Conservation (phyloP, 2,888 invertebrate species). For the Tenthredo distinguenda region DNA sequence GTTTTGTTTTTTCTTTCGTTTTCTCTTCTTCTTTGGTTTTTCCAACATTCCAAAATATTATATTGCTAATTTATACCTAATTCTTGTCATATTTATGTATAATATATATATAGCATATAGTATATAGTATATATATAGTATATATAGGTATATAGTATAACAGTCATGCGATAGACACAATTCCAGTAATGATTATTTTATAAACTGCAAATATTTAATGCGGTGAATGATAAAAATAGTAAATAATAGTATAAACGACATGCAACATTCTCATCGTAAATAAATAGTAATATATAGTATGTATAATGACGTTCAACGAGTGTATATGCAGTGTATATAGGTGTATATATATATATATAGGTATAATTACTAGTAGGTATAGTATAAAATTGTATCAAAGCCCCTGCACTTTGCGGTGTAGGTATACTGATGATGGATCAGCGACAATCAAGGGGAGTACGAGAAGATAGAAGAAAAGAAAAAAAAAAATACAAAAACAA, state of each 20-base stretch:
- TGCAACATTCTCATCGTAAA: slow-evolving; percentile 67
- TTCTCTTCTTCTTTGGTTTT: background rate
- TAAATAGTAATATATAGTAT: background rate
- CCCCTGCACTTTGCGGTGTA: background rate
- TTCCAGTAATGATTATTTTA: slow-evolving; percentile 27
- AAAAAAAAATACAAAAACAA: background rate
- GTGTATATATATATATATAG: background rate
- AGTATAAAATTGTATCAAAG: background rate
- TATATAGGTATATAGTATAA: background rate
- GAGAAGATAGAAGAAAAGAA: background rate
- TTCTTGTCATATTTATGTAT: background rate
- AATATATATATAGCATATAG: background rate
- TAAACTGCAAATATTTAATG: slow-evolving; percentile 35
- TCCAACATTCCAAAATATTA: background rate
- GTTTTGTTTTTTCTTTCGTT: too few species aligned
- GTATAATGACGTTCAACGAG: slow-evolving; percentile 8
- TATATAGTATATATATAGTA: background rate
- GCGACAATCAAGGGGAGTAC: background rate
- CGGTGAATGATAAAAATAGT: slow-evolving; percentile 19
- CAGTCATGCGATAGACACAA: slow-evolving; percentile 31
- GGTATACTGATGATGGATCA: background rate
- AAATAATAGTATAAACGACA: slow-evolving; percentile 52
- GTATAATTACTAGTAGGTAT: background rate
- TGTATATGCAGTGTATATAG: slow-evolving; percentile 3
- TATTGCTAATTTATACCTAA: background rate